These are phyloP conservation scores for Rhizoglyphus robini DNA, from an alignment of 1,140 invertebrate genomes.

Conservation along the genomic window DNA sequence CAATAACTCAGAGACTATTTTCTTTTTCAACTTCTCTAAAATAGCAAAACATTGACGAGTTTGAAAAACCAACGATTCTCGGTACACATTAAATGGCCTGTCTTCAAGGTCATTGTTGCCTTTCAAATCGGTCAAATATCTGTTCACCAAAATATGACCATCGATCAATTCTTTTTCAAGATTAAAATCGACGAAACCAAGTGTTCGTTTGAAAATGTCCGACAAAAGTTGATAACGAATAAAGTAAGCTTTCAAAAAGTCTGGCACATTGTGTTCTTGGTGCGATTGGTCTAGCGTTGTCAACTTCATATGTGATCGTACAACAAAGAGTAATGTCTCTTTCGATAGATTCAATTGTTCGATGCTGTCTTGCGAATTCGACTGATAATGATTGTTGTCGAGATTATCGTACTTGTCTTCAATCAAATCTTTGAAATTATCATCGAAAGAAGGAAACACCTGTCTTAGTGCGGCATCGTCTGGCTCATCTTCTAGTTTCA, in stretches of 20 bases:
- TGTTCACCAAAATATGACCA: constrained; percentile 12
- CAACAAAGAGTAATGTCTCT: constrained; percentile 4
- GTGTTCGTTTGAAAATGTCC: constrained; percentile 15
- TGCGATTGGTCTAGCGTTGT: neutral
- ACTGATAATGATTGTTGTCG: neutral
- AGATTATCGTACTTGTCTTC: constrained; percentile 30
- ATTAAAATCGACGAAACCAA: constrained; percentile 9
- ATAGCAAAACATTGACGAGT: constrained; percentile 53
- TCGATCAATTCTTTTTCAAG: constrained; percentile 9
- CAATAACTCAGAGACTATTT: constrained; percentile 17
- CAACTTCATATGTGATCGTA: constrained; percentile 7
- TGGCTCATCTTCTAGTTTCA: constrained; percentile 50
- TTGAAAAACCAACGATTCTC: constrained; percentile 63
- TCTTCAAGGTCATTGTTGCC: neutral
- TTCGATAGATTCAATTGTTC: neutral
- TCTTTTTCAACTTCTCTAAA: constrained; percentile 44
- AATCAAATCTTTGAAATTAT: constrained; percentile 37
- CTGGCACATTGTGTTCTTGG: too few relatives aligned
- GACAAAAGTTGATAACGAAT: constrained; percentile 19
- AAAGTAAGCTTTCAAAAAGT: constrained; percentile 16
- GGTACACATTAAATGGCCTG: constrained; percentile 59
- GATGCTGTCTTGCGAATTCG: constrained; percentile 6
- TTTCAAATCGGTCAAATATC: constrained; percentile 1
- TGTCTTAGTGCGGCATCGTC: constrained; percentile 45
- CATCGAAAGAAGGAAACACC: constrained; percentile 59